These are phyloP conservation scores for Sminthurides aquaticus DNA, from an alignment of 2,888 invertebrate species.

Conservation along the genomic window DNA sequence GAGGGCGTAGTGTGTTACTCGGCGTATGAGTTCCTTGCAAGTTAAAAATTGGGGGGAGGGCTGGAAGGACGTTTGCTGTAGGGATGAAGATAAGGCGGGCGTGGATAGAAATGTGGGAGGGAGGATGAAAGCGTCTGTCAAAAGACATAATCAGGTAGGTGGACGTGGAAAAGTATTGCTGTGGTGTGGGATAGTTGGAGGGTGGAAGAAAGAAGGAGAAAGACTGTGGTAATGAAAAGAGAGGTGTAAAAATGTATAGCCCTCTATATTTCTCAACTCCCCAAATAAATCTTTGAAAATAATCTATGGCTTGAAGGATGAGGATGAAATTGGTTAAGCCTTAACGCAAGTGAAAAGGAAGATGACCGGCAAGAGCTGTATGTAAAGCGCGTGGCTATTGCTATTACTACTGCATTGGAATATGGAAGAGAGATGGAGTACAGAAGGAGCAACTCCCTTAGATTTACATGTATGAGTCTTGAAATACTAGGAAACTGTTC, in stretches of 20 bases:
- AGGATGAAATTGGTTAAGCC: background rate
- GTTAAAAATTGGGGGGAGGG: no score
- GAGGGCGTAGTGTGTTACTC: no score
- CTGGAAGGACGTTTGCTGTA: no score
- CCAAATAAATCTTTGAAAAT: background rate
- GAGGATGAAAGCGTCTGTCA: conserved; percentile 3
- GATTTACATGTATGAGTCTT: no score
- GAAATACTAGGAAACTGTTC: no score
- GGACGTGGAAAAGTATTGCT: background rate
- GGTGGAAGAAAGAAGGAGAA: no score
- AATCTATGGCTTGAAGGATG: background rate
- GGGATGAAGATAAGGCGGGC: background rate
- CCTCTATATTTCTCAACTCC: background rate
- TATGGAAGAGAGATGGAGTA: no score
- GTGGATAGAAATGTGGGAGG: background rate
- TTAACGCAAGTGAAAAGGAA: background rate
- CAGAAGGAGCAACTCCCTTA: no score
- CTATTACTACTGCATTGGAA: no score
- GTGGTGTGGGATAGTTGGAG: no score
- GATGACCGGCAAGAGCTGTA: background rate
- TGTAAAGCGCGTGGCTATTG: no score
- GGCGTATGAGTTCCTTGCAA: background rate
- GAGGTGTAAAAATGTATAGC: background rate
- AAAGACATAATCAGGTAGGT: background rate
- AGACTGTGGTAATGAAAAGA: background rate